Evolutionary conservation across 2,888 invertebrate species (phyloP).

Genomic region (Cryptus armator): DNA sequence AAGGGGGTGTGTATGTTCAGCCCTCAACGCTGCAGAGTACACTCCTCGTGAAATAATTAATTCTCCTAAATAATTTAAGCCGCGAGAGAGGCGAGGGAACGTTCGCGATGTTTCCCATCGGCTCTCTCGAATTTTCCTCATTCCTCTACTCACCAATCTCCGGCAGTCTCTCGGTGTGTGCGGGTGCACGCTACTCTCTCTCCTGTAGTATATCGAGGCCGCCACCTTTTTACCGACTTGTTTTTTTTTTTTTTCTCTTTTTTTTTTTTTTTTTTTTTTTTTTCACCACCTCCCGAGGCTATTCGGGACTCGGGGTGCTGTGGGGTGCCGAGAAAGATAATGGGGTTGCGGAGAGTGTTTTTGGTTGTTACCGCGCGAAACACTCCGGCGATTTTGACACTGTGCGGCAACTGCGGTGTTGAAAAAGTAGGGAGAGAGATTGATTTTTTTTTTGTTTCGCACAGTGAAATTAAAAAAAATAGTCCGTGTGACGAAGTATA

Average conservation of each 20-base stretch:
- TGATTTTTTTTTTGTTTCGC: background rate
- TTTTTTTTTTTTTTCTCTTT: constrained; percentile 43
- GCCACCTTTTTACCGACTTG: constrained; percentile 52
- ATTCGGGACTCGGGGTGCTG: constrained; percentile 52
- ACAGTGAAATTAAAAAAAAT: background rate
- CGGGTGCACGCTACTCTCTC: constrained; percentile 8
- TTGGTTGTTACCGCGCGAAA: constrained; percentile 66
- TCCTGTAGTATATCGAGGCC: constrained; percentile 28
- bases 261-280: constrained; percentile 34
- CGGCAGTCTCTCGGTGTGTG: constrained; percentile 51
- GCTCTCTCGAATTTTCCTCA: constrained; percentile 51
- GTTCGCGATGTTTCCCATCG: constrained; percentile 55
- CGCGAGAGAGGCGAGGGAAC: constrained; percentile 55
- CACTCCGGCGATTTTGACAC: constrained; percentile 61
- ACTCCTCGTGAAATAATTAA: constrained; percentile 65
- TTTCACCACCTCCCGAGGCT: constrained; percentile 34
- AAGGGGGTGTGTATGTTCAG: constrained; percentile 21
- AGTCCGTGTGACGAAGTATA: background rate
- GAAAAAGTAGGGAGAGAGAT: constrained; percentile 18
- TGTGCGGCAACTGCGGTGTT: background rate
- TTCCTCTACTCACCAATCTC: constrained; percentile 52
- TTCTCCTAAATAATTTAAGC: constrained; percentile 68
- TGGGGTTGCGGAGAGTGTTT: constrained; percentile 68
- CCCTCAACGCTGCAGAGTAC: constrained; percentile 36
- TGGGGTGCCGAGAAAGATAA: constrained; percentile 62